phyloP scores from a whole-genome alignment of 2,888 invertebrate species.

The Fragum sueziense region DNA sequence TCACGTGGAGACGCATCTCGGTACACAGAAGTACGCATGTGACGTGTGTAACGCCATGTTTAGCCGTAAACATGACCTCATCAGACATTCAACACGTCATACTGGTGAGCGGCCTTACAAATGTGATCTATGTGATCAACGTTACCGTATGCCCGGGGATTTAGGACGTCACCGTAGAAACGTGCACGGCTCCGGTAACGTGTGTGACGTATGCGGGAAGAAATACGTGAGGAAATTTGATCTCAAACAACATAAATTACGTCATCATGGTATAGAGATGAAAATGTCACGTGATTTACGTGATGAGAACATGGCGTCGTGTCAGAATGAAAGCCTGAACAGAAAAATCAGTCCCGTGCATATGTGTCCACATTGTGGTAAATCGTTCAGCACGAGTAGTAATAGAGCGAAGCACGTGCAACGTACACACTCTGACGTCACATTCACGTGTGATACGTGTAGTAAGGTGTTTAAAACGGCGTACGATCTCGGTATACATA shows the following conservation, averaged over 20 bases:
- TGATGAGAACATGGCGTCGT: no score
- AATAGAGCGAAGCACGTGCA: constrained; percentile 12
- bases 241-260: constrained; percentile 12
- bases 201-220: constrained; percentile 30
- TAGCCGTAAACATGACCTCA: constrained; percentile 27
- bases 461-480: constrained; percentile 7
- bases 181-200: constrained; percentile 18
- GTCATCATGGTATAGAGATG: constrained; percentile 14
- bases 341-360: neutral
- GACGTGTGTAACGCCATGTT: constrained; percentile 26
- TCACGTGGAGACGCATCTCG: constrained; percentile 33
- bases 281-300: neutral
- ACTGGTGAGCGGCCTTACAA: constrained; percentile 34
- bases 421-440: neutral
- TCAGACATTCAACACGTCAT: constrained; percentile 21
- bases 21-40: constrained; percentile 27
- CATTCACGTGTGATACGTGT: constrained; percentile 26
- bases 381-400: neutral
- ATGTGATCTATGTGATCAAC: constrained; percentile 20
- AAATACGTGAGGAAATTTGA: constrained; percentile 22
- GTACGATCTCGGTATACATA: constrained; percentile 2
- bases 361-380: constrained; percentile 12
- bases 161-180: constrained; percentile 22
- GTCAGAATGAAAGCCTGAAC: neutral
- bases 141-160: constrained; percentile 24